Base-by-base conservation (phyloP, 2,888 invertebrate species). In the Ditylenchus weischeri region DNA sequence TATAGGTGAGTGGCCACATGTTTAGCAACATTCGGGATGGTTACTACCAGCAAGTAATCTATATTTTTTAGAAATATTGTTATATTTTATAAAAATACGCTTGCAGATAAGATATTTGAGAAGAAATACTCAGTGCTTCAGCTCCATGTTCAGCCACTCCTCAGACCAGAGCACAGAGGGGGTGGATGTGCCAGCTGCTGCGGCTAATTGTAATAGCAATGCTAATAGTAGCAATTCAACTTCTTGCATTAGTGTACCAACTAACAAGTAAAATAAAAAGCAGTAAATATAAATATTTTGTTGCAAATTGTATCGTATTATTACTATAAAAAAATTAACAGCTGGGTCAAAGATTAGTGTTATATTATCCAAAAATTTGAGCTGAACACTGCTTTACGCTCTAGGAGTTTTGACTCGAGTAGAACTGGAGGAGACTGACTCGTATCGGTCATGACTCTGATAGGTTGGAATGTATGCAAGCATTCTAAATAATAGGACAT, bases 81-180 rank as follows among this genome's bases (percentile, higher is more conserved):
- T 50, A 18, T 4, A 50, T 4, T 19, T 18, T n/a, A 2, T 54
- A 54, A 54, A 54, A 11, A 54, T n/a, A 15, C 10, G 2, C 29
- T 62, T 69, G 18, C 57, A 72, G 70, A 66, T 72, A 19, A 74
- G 72, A 57, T 72, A 67, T 51, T 48, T 72, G 35, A 68, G 72
- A 54, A 61, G 65, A 19, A 72, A 66, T 48, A 74, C 72, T 8
- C 75, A 72, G 29, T 72, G 72, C 58, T 72, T 74, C 58, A 75
- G 64, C 64, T 36, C 62, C 19, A 50, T 72, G 54, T 75, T 74
- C 59, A 59, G 47, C 38, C 72, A 72, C n/a, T 72, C 72, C 18
- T 72, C 72, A 4, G 71, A 72, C 29, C 35, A 64, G 23, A 69
- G 68, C 65, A 65, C 51, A 29, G 72, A 73, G 29, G 69, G 62